These are phyloP conservation scores for Thaumatotibia leucotreta DNA, from an alignment of 1,140 invertebrate species.

Conservation along the genomic window DNA sequence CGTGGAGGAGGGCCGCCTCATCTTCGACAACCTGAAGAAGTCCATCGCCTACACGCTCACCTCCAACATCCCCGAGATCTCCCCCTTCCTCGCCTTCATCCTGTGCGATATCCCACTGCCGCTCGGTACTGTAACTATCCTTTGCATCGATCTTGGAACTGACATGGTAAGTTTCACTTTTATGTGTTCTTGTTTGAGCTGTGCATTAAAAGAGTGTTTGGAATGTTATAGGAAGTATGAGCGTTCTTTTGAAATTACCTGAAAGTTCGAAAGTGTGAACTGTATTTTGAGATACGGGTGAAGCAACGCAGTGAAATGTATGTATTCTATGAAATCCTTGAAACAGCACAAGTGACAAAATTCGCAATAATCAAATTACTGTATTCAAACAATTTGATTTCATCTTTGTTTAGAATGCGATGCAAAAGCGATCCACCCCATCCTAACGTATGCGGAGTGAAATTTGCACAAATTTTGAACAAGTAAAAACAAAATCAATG, in stretches of 20 bases:
- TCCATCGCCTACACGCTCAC: conserved; percentile 99
- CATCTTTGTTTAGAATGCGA: too few species aligned
- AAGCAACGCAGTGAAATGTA: too few species aligned
- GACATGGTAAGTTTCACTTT: conserved; percentile 93
- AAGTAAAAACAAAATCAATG: too few species aligned
- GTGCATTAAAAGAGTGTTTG: neutral
- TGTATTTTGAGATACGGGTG: too few species aligned
- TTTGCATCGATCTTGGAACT: conserved; percentile 99
- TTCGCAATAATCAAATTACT: too few species aligned
- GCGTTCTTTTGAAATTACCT: neutral
- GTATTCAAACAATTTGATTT: too few species aligned
- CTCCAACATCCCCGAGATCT: conserved; percentile 99
- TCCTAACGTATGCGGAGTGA: too few species aligned
- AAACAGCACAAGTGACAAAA: too few species aligned
- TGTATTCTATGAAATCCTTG: too few species aligned
- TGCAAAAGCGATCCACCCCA: too few species aligned
- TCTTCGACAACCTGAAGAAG: conserved; percentile 99
- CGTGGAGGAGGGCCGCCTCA: conserved; percentile 98
- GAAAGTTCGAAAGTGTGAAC: too few species aligned
- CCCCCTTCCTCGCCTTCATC: conserved; percentile 99
- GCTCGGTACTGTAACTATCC: conserved; percentile 98
- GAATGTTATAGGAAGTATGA: neutral
- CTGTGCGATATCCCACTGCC: conserved; percentile 97
- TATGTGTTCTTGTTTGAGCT: neutral
- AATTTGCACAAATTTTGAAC: too few species aligned